A percentile compares a stretch with the other conserved stretches of the same genome.
Evolutionary conservation across 2,888 invertebrate species (phyloP).

Genomic region (Tetheella fluctuosa): DNA sequence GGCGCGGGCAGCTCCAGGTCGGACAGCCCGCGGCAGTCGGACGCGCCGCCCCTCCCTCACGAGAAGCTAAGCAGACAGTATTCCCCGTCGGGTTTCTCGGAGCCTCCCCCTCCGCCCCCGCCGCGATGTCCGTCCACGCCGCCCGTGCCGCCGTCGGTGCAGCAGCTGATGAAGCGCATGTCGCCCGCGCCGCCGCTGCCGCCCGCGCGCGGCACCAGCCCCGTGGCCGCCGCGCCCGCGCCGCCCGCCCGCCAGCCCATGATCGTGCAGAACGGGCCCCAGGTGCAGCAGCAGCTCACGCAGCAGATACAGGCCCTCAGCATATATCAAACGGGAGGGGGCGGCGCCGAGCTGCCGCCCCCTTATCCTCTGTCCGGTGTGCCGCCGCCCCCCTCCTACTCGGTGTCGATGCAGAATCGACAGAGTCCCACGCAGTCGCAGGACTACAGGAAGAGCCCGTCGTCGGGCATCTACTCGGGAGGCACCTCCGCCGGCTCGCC

Average conservation of each 20-base stretch:
- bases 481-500: constrained; percentile 93
- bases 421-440: constrained; percentile 93
- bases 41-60: constrained; percentile 85
- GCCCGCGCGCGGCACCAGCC: constrained; percentile 89
- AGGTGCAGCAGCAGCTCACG: constrained; percentile 92
- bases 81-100: constrained; percentile 86
- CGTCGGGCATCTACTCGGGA: constrained; percentile 93
- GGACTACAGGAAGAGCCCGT: constrained; percentile 93
- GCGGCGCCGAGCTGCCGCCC: constrained; percentile 87
- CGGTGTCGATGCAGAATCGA: constrained; percentile 93
- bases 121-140: constrained; percentile 89
- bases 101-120: constrained; percentile 90
- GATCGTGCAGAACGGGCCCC: constrained; percentile 92
- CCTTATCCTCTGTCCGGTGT: constrained; percentile 86
- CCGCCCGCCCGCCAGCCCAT: constrained; percentile 88
- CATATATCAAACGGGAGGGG: constrained; percentile 87
- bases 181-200: constrained; percentile 86
- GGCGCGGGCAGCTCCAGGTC: constrained; percentile 95
- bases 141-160: constrained; percentile 86
- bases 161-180: constrained; percentile 85
- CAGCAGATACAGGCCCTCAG: constrained; percentile 95
- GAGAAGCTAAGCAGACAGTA: constrained; percentile 87
- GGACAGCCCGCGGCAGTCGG: constrained; percentile 91
- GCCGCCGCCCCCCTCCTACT: constrained; percentile 92
- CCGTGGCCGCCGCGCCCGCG: constrained; percentile 85